phyloP scores from a whole-genome alignment of 2,797 vertebrate species.

The Smutsia gigantea region DNA sequence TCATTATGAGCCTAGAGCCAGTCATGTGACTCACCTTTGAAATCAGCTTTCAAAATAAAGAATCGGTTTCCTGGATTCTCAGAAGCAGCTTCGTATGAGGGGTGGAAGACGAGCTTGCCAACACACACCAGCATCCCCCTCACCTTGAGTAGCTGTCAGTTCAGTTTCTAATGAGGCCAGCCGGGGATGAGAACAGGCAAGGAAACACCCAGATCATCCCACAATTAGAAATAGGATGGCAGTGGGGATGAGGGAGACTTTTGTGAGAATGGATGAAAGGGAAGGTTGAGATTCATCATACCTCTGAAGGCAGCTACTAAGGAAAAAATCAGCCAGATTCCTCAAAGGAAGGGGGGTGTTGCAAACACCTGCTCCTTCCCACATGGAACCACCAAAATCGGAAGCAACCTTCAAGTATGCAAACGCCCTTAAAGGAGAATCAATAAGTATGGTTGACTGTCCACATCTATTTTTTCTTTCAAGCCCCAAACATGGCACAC shows the following conservation, averaged over 20 bases:
- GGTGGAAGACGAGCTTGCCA: background rate
- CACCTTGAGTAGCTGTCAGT: background rate
- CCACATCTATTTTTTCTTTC: background rate
- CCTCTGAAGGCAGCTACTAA: background rate
- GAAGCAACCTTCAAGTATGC: background rate
- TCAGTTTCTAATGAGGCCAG: background rate
- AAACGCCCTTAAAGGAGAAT: background rate
- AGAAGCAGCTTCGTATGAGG: background rate
- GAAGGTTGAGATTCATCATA: background rate
- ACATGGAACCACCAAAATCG: rapidly evolving
- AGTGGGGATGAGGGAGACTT: background rate
- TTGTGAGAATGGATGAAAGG: background rate
- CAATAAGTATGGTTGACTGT: background rate
- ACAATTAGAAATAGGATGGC: background rate
- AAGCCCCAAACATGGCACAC: background rate
- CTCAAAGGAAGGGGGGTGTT: background rate
- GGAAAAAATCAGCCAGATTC: background rate
- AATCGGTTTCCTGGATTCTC: background rate
- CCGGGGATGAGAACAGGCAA: background rate
- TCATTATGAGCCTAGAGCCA: background rate
- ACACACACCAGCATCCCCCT: background rate
- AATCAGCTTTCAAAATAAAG: background rate
- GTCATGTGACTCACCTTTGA: background rate
- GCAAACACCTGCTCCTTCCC: background rate
- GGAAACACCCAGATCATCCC: background rate